Percentiles rank a stretch among this genome's conserved stretches.
Evolutionary conservation across 2,888 invertebrate species (phyloP).

Genomic region (Melinopterus prodromus): DNA sequence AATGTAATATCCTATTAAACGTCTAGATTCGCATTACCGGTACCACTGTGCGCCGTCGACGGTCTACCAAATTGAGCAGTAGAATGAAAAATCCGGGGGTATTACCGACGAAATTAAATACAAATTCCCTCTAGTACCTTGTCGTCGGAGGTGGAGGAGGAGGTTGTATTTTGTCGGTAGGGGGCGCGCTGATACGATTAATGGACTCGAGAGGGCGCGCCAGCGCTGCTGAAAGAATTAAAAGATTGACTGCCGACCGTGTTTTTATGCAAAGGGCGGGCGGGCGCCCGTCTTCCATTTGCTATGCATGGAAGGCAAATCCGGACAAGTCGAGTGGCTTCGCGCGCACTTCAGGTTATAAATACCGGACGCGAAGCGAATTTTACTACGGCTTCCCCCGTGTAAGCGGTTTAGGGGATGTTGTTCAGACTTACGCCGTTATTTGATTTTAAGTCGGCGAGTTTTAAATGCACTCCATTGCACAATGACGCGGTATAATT

Average conservation of each 20-base stretch:
- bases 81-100: slow-evolving; percentile 20
- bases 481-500: no score
- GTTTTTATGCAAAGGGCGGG: slow-evolving; percentile 17
- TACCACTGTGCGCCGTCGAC: no score
- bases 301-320: slow-evolving; percentile 4
- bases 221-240: slow-evolving; percentile 14
- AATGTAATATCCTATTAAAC: no score
- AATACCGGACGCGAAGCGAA: neutral
- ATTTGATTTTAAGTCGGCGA: neutral
- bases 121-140: slow-evolving; percentile 15
- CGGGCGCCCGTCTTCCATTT: neutral
- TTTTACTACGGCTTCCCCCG: neutral
- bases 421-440: neutral
- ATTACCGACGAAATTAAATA: slow-evolving; percentile 24
- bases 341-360: neutral
- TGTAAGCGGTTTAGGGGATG: neutral
- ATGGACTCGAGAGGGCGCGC: slow-evolving; percentile 19
- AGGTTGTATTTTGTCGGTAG: neutral
- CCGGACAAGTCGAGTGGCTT: neutral
- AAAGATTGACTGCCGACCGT: slow-evolving; percentile 20
- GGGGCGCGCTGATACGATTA: slow-evolving; percentile 12
- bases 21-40: no score
- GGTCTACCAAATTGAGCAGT: slow-evolving; percentile 15
- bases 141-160: slow-evolving; percentile 1
- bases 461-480: neutral